Evolutionary conservation across 2,797 vertebrate species (phyloP).

Genomic region (Enteromius afrohamiltoni): DNA sequence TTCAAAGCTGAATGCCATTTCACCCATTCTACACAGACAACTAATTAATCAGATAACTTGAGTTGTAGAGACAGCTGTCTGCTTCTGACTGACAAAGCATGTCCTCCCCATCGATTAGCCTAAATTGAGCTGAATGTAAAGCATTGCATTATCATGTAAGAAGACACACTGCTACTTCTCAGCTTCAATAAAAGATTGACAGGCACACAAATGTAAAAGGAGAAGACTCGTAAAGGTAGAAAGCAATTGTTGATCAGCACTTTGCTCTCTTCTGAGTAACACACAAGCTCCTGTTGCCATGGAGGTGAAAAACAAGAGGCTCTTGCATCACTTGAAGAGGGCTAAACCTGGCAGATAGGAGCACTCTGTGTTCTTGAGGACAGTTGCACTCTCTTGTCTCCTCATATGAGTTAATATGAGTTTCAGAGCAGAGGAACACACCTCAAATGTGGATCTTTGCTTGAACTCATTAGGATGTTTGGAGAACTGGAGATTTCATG

Average conservation of each 20-base stretch:
- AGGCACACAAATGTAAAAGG: not conserved
- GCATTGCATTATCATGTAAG: slow-evolving; percentile 45
- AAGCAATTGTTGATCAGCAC: not conserved
- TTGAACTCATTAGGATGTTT: slow-evolving; percentile 72
- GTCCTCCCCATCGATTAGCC: slow-evolving; percentile 55
- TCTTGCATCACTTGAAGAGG: not conserved
- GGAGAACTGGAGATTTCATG: slow-evolving; percentile 61
- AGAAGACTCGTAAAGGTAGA: not conserved
- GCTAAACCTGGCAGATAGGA: not conserved
- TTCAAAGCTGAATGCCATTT: slow-evolving; percentile 55
- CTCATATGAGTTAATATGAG: slow-evolving; percentile 10
- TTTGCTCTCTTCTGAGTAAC: slow-evolving; percentile 12
- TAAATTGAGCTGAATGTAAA: slow-evolving; percentile 55
- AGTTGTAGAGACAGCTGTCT: slow-evolving; percentile 58
- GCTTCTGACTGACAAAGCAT: slow-evolving; percentile 59
- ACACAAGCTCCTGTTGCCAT: slow-evolving; percentile 5
- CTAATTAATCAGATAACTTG: slow-evolving; percentile 63
- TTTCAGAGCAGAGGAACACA: slow-evolving; percentile 29
- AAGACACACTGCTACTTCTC: slow-evolving; percentile 36
- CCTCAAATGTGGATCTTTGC: slow-evolving; percentile 61
- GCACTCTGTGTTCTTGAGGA: not conserved
- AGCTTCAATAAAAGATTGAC: not conserved
- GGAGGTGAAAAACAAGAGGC: slow-evolving; percentile 18
- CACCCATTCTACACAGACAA: slow-evolving; percentile 31
- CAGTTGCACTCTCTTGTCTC: slow-evolving; percentile 9